phyloP scores from a whole-genome alignment of 2,888 invertebrate species.

The Antheraea yamamai region DNA sequence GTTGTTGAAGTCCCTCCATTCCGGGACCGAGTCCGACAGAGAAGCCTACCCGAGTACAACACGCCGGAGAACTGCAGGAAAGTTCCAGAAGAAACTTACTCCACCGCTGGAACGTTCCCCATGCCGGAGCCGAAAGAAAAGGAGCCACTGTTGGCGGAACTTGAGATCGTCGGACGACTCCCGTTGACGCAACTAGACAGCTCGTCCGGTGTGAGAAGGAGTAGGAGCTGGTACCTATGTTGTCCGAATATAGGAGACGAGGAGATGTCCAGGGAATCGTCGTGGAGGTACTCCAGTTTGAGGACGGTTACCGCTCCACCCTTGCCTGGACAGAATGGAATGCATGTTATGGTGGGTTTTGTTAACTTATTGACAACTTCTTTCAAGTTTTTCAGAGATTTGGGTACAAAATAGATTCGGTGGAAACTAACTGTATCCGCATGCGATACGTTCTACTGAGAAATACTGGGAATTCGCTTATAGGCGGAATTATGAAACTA shows the following conservation, averaged over 20 bases:
- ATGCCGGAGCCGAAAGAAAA: slow-evolving; percentile 77
- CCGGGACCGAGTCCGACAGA: slow-evolving; percentile 55
- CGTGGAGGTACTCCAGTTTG: slow-evolving; percentile 73
- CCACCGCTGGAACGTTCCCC: slow-evolving; percentile 75
- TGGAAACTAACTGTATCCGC: not conserved
- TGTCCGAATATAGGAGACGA: slow-evolving; percentile 74
- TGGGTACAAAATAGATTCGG: not conserved
- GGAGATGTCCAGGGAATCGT: slow-evolving; percentile 67
- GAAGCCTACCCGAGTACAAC: slow-evolving; percentile 60
- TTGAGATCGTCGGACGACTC: slow-evolving; percentile 67
- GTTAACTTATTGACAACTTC: not conserved
- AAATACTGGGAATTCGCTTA: no score
- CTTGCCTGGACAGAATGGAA: slow-evolving; percentile 56
- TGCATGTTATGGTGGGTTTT: slow-evolving; percentile 12
- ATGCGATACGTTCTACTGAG: not conserved
- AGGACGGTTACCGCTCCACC: slow-evolving; percentile 71
- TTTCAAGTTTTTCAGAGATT: not conserved
- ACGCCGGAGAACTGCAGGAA: slow-evolving; percentile 59
- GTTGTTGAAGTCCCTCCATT: slow-evolving; percentile 63
- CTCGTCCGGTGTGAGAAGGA: slow-evolving; percentile 71
- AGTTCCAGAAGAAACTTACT: slow-evolving; percentile 65
- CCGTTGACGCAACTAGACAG: slow-evolving; percentile 66
- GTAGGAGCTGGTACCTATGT: slow-evolving; percentile 84
- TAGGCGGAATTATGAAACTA: no score
- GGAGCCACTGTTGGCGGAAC: slow-evolving; percentile 67